Evolutionary conservation across 2,113 vertebrate genomes (phyloP).

Genomic region (Nibea albiflora): DNA sequence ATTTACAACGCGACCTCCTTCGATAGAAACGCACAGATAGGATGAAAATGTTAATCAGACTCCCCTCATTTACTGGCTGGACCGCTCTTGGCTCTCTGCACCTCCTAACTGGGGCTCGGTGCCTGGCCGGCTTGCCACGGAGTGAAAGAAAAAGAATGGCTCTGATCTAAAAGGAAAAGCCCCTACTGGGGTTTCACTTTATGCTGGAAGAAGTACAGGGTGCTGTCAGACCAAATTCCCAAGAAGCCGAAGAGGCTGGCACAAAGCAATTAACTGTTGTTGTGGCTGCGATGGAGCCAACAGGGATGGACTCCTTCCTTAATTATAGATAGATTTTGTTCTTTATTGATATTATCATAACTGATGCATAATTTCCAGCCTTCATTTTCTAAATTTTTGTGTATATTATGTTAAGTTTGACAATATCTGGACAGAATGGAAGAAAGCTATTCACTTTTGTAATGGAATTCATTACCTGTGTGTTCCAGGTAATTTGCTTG

Average conservation of each 20-base stretch:
- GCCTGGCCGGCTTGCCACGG: conserved; percentile 19
- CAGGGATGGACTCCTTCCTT: conserved; percentile 38
- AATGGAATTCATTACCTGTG: conserved; percentile 50
- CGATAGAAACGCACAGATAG: conserved; percentile 31
- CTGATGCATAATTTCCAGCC: conserved; percentile 23
- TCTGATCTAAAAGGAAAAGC: conserved; percentile 61
- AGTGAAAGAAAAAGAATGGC: conserved; percentile 41
- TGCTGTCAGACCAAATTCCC: conserved; percentile 67
- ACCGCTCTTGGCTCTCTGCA: conserved; percentile 33
- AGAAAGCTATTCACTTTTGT: conserved; percentile 3
- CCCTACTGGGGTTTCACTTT: conserved; percentile 55
- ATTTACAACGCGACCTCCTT: conserved; percentile 36
- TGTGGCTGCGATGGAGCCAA: conserved; percentile 50
- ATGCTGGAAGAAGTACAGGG: conserved; percentile 49
- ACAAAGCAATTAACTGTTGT: conserved; percentile 74
- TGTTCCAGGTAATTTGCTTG: conserved; percentile 40
- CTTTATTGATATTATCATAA: conserved; percentile 55
- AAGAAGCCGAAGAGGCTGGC: conserved; percentile 52
- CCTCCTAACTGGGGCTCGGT: conserved; percentile 36
- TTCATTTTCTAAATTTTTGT: conserved; percentile 30
- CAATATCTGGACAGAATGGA: not conserved
- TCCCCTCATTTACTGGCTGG: conserved; percentile 35
- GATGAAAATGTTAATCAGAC: conserved; percentile 67
- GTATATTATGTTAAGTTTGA: conserved; percentile 11
- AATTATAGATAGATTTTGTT: conserved; percentile 59